Evolutionary conservation across 2,797 vertebrate species (phyloP), one percentile per base, ranked within the genome.

Genomic region (Sparus aurata): DNA sequence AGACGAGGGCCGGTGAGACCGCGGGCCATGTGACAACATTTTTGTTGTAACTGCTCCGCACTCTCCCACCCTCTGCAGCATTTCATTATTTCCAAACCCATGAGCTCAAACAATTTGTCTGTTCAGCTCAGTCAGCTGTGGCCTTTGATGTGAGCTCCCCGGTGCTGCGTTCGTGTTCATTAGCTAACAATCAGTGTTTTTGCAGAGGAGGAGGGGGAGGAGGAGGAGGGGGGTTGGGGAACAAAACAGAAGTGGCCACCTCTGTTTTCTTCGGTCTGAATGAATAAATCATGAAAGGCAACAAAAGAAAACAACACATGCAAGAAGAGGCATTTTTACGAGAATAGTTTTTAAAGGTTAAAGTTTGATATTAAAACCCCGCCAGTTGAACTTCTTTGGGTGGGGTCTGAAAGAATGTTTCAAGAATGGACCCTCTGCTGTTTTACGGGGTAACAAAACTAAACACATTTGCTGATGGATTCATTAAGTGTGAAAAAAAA

Each of bases 51-150:
- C 89, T 90, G 87, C 91, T 77, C 79, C 23, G 65, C 74, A 71
- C 87, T 92, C 90, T 93, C 91, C 82, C 86, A 91, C 85, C 83
- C 92, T 89, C 87, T 89, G 88, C 91, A 92, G 81, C 83, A 80
- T 93, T 93, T 92, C 88, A 92, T 94, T 95, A 95, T 88, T 94
- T 94, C 93, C 92, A 85, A 94, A 91, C 88, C 92, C 91, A 79
- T 93, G 93, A 90, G 87, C 91, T 93, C 84, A 93, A 92, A 94
- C 93, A 93, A 94, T 93, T 90, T 93, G 92, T 91, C 88, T 85
- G 89, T 85, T 93, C 89, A 85, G 92, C 93, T 91, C 92, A 90
- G 91, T 94, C 92, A 91, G 90, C 89, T 84, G 77, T 71, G 76
- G 83, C 77, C 92, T 95, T 95, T 95, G 93, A 95, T 94, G 94